These are phyloP conservation scores for Colletes gigas DNA, from an alignment of 1,140 invertebrate genomes.

Conservation along the genomic window DNA sequence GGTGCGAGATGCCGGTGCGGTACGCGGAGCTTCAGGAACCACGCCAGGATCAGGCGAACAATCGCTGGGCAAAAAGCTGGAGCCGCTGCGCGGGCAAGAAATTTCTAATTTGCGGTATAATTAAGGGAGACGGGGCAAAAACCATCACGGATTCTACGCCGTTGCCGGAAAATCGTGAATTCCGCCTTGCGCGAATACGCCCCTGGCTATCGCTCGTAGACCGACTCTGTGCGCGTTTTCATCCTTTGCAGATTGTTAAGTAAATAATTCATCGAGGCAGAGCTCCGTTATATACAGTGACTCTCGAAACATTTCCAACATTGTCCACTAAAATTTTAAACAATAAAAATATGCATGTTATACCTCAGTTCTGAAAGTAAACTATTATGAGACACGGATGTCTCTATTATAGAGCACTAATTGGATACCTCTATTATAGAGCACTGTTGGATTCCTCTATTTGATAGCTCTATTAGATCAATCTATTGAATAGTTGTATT, in stretches of 20 bases:
- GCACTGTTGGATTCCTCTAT: too few species aligned
- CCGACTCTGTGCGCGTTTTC: neutral
- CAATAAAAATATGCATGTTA: too few species aligned
- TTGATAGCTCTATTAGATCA: too few species aligned
- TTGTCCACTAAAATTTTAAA: too few species aligned
- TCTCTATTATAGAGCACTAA: too few species aligned
- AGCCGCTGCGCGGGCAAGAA: constrained; percentile 72
- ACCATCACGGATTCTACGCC: constrained; percentile 74
- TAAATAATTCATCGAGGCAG: constrained; percentile 15
- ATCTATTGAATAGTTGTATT: too few species aligned
- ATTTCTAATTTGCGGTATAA: constrained; percentile 80
- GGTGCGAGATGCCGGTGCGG: constrained; percentile 50
- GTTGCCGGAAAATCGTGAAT: constrained; percentile 69
- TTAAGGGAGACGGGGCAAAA: constrained; percentile 76
- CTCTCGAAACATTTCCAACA: too few species aligned
- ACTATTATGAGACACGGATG: too few species aligned
- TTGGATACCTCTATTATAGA: too few species aligned
- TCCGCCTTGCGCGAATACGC: constrained; percentile 67
- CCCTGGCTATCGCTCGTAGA: constrained; percentile 26
- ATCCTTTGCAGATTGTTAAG: neutral
- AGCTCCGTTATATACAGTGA: neutral
- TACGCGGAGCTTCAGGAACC: constrained; percentile 62
- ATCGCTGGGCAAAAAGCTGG: constrained; percentile 75
- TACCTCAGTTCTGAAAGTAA: too few species aligned
- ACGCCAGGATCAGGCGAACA: constrained; percentile 69